Evolutionary conservation across 2,888 invertebrate species (phyloP).

Genomic region (Limnephilus rhombicus): DNA sequence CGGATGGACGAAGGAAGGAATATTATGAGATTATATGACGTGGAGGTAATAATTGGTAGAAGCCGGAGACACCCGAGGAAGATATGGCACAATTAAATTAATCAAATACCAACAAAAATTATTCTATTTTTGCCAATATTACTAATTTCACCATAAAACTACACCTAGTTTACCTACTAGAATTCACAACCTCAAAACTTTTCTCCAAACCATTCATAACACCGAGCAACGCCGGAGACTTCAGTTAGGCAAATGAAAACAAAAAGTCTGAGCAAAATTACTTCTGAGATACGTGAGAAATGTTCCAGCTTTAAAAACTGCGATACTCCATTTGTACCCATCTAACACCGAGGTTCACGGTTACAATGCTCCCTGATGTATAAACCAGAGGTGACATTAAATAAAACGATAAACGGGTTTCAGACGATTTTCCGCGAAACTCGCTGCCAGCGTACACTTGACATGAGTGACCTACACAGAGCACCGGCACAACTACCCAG

Average conservation of each 20-base stretch:
- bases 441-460: not conserved
- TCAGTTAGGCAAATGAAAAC: not conserved
- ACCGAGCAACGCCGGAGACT: too few relatives aligned
- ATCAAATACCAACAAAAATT: too few relatives aligned
- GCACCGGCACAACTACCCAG: constrained; percentile 22
- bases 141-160: too few relatives aligned
- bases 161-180: too few relatives aligned
- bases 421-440: constrained; percentile 37
- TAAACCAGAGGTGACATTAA: not conserved
- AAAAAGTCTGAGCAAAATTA: not conserved
- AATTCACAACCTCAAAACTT: too few relatives aligned
- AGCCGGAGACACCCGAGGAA: too few relatives aligned
- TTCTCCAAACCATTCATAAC: too few relatives aligned
- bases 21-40: too few relatives aligned
- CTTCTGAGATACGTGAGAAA: not conserved
- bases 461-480: constrained; percentile 47
- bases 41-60: too few relatives aligned
- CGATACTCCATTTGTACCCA: not conserved
- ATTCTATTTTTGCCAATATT: too few relatives aligned
- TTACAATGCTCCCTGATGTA: constrained; percentile 12
- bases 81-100: too few relatives aligned
- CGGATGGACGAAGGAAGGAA: too few relatives aligned
- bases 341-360: not conserved
- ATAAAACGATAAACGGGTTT: constrained; percentile 44
- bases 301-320: not conserved